Evolutionary conservation across 2,888 invertebrate species (phyloP), one percentile per base, ranked within the genome.

Genomic region (Synanthedon myopaeformis): DNA sequence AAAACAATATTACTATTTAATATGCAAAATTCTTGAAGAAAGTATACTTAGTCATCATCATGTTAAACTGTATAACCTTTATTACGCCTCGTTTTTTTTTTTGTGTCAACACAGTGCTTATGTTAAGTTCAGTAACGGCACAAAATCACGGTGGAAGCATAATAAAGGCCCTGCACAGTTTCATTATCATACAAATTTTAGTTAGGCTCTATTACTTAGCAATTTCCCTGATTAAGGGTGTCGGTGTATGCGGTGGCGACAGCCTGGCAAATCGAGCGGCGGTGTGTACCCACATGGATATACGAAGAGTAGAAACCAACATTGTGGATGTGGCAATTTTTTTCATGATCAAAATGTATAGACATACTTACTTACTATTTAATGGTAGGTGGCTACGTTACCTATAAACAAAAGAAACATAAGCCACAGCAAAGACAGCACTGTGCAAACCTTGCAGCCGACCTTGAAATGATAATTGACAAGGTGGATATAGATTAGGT

Each of bases 201-300:
- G 72, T 71, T 68, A 64, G 64, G 64, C 70, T 69, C 70, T 73
- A 79, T 79, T 80, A 76, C 74, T 77, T 74, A 73, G 77, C 74
- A 77, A 79, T 82, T 79, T 79, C 67, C 71, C 71, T 76, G 77
- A 79, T 79, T 81, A 81, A 78, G 74, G 73, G 74, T 72, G 70
- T 72, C 67, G 64, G 56, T 64, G 63, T 72, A 66, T 65, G 65
- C 69, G 70, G 66, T 61, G 72, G 78, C 76, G 77, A 76, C 76
- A 76, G 74, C 69, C 72, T 73, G 79, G 79, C 74, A 82, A 83
- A 84, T 82, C 78, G 79, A 73, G 66, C 73, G 71, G 76, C 75
- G 72, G 70, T 68, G 64, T 60, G 61, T 65, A 61, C 58, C 35
- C 61, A 66, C 76, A 68, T 84, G 78, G 80, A 82, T 80, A 79